Evolutionary conservation across 2,797 vertebrate species (phyloP), one percentile per base, ranked within the genome.

Genomic region (Enteromius paludinosus): DNA sequence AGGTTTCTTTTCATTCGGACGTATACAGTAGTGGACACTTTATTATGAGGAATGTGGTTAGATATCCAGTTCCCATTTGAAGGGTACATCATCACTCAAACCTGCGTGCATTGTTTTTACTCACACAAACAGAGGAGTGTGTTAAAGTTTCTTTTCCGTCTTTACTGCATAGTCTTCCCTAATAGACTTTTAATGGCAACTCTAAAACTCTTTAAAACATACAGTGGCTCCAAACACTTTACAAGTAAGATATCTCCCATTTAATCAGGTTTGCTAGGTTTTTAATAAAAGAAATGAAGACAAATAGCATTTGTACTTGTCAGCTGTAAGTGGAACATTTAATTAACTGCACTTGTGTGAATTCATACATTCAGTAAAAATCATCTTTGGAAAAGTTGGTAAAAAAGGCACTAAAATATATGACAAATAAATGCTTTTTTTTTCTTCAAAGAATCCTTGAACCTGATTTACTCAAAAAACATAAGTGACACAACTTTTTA

Each of bases 341-440:
- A 35, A 10, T 35, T 20, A 65, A 35, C 30, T 20, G 35, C 15
- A 30, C 68, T 25, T 47, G 15, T 45, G 41, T 18, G 3, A 70
- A 28, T 73, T 38, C 71, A 54, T 54, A 49, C 47, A 54, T n/a
- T 12, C 20, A 73, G n/a, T 56, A 9, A 54, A 72, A 73, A 73
- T 52, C 9, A 6, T 18, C 25, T 70, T 70, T 43, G 23, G 23
- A 45, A 15, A 15, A 47, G 12, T 2, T 28, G 25, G 2, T 28
- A 15, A 25, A 17, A 17, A 62, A 30, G 2, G 14, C 59, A 15
- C 25, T 62, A 62, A 30, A 61, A 8, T 15, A 2, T 54, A 9
- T 10, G 20, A n/a, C 3, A 54, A 54, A 54, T 10, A 54, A n/a
- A n/a, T n/a, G 18, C 7, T 52, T 7, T 52, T 30, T 5, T 54